phyloP scores from a whole-genome alignment of 2,888 invertebrate genomes.

The Aphidoletes aphidimyza region DNA sequence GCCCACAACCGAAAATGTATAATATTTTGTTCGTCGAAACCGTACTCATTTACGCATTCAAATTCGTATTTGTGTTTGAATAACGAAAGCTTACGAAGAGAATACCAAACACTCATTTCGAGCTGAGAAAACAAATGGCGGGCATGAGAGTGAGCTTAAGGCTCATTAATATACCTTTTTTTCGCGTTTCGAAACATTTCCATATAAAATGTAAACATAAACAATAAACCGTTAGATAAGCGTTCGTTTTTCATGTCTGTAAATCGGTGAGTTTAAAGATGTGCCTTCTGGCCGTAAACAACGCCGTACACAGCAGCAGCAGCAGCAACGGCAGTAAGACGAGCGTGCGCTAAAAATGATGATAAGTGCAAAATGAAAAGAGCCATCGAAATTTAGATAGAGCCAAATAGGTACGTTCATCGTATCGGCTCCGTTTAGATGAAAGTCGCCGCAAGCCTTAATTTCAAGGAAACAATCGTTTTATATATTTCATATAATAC shows the following conservation, averaged over 20 bases:
- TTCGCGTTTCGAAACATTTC: neutral
- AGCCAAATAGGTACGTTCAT: neutral
- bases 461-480: neutral
- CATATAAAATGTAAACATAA: slow-evolving; percentile 39
- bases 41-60: too few relatives aligned
- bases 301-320: neutral
- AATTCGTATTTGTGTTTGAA: too few relatives aligned
- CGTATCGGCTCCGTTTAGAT: neutral
- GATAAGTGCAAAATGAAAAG: slow-evolving; percentile 10
- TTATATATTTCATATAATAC: neutral
- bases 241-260: neutral
- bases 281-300: neutral
- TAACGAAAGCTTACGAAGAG: too few relatives aligned
- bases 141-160: neutral
- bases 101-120: too few relatives aligned
- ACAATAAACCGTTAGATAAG: slow-evolving; percentile 41
- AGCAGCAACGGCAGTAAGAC: neutral
- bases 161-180: slow-evolving; percentile 27
- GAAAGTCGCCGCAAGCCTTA: neutral
- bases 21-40: too few relatives aligned
- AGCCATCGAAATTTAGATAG: neutral
- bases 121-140: neutral
- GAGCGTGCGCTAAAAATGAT: neutral
- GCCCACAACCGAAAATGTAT: too few relatives aligned
- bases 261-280: neutral